Conservation (phyloP, 2,113 vertebrate species). For the Falcunculus frontatus region DNA sequence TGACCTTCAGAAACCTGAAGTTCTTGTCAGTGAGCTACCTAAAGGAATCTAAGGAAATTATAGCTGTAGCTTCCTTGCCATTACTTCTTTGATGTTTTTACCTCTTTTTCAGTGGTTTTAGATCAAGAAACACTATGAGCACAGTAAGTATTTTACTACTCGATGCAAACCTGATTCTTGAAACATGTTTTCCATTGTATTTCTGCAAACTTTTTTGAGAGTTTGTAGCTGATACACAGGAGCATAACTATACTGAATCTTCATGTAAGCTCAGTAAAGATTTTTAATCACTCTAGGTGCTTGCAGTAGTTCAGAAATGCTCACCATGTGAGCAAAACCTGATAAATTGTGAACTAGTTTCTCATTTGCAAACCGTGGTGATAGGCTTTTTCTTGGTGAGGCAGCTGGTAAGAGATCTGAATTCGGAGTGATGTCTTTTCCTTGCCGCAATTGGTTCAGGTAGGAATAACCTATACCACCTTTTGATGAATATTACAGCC, state of each 20-base stretch:
- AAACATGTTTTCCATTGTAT: background rate
- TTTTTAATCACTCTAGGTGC: background rate
- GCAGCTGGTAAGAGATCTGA: background rate
- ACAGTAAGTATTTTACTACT: constrained; percentile 46
- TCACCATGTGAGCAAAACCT: background rate
- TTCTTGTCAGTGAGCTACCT: background rate
- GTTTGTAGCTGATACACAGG: background rate
- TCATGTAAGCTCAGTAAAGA: background rate
- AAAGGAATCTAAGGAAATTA: background rate
- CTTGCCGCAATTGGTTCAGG: rapidly evolving
- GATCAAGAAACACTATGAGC: constrained; percentile 40
- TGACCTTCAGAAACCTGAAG: background rate
- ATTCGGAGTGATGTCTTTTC: background rate
- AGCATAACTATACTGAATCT: background rate
- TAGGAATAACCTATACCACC: background rate
- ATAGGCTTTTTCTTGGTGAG: background rate
- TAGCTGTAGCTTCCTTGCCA: background rate
- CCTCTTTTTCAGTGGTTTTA: background rate
- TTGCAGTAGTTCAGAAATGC: background rate
- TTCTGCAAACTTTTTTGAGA: background rate
- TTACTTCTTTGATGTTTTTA: background rate
- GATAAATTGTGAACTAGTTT: background rate
- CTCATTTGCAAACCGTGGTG: background rate
- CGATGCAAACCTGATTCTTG: background rate
- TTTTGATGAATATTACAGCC: background rate